phyloP scores from a whole-genome alignment of 2,797 vertebrate genomes.

The Spinus pinus region DNA sequence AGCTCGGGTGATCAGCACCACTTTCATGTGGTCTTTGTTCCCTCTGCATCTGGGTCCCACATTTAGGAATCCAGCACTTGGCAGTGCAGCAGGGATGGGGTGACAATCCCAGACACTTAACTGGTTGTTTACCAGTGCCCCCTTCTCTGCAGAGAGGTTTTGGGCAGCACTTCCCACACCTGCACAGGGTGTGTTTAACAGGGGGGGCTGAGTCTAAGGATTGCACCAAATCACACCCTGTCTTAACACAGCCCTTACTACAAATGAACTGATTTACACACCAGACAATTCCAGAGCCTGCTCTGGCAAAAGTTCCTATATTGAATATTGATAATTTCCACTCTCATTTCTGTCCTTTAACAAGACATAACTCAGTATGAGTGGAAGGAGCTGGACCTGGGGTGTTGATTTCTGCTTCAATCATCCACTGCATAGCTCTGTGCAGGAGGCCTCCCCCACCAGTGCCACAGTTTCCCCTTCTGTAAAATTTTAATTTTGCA shows the following conservation, averaged over 20 bases:
- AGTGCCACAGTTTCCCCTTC: not conserved
- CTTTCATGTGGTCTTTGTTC: slow-evolving; percentile 71
- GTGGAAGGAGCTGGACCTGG: not conserved
- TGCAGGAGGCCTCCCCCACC: not conserved
- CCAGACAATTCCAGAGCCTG: not conserved
- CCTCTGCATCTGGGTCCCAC: slow-evolving; percentile 70
- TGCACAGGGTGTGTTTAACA: not conserved
- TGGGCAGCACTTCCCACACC: not conserved
- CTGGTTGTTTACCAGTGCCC: not conserved
- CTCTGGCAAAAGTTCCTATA: not conserved
- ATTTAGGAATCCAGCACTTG: slow-evolving; percentile 36
- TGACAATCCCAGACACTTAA: not conserved
- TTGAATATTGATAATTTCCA: not conserved
- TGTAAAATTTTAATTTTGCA: not conserved
- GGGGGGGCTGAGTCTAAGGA: not conserved
- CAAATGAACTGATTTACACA: not conserved
- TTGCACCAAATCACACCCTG: not conserved
- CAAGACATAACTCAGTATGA: rapidly evolving
- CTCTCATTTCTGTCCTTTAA: not conserved
- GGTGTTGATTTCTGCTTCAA: not conserved
- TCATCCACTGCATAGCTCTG: not conserved
- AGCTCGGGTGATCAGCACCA: not conserved
- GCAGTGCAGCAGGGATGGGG: not conserved
- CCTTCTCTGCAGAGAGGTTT: not conserved
- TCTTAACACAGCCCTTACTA: not conserved